These are phyloP conservation scores for Troides oblongomaculatus DNA, from an alignment of 2,888 invertebrate species.

Conservation along the genomic window DNA sequence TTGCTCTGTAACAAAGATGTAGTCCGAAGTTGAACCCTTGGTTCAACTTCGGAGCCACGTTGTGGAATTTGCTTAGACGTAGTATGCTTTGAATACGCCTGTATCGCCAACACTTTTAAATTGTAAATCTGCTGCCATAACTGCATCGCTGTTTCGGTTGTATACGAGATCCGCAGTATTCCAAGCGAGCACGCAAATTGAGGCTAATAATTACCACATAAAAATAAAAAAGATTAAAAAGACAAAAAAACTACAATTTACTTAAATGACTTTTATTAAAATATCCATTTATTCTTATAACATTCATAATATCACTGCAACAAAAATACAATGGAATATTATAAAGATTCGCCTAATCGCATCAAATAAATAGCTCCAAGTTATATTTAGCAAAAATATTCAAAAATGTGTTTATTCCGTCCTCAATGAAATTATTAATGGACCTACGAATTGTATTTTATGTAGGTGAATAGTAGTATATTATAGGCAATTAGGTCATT, in stretches of 20 bases:
- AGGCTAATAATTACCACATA: too few species aligned
- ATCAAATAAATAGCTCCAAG: slow-evolving; percentile 68
- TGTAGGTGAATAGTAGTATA: slow-evolving; percentile 15
- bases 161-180: too few species aligned
- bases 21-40: too few species aligned
- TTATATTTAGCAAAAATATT: slow-evolving; percentile 58
- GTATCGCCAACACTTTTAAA: too few species aligned
- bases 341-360: slow-evolving; percentile 76
- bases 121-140: too few species aligned
- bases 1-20: too few species aligned
- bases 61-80: too few species aligned
- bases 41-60: too few species aligned
- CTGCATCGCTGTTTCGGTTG: too few species aligned
- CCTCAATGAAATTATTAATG: slow-evolving; percentile 9
- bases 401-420: slow-evolving; percentile 48
- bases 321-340: slow-evolving; percentile 80
- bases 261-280: slow-evolving; percentile 80
- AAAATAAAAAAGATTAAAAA: too few species aligned
- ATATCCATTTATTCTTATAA: slow-evolving; percentile 81
- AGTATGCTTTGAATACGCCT: too few species aligned
- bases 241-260: slow-evolving; percentile 50
- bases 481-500: slow-evolving; percentile 47
- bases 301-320: slow-evolving; percentile 81
- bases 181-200: too few species aligned
- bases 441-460: slow-evolving; percentile 18